Base-by-base conservation (phyloP, 23 tunicate genomes). In the Aplidium turbinatum region DNA sequence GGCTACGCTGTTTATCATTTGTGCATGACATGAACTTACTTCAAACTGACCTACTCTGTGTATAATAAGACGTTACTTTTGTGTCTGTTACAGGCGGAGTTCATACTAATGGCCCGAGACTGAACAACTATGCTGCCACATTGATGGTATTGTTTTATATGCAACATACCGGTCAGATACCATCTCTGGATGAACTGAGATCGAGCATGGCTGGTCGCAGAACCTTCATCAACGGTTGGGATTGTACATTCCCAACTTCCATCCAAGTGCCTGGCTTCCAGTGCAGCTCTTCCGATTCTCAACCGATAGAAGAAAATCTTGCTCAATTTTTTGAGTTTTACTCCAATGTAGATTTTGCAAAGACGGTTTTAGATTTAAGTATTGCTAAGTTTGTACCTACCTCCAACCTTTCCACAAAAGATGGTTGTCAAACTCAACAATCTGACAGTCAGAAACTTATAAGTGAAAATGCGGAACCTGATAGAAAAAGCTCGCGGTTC, bases 51-150 rank as follows among this genome's bases (percentile, higher is more conserved):
- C n/a, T n/a, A n/a, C n/a, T n/a, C n/a, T n/a, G n/a, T n/a, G n/a
- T n/a, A n/a, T n/a, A n/a, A n/a, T n/a, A n/a, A n/a, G n/a, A n/a
- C 16, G 50, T 42, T 42, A 16, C 11, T 9, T 9, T 42, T 42
- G 50, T 16, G 16, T 9, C 38, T 65, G 22, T 64, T 55, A 4
- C 68, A 86, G 93, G 93, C 47, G 83, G 78, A 4, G 25, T 47
- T 3, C 86, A 88, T 19, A 57, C 74, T 23, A 85, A 79, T 38
- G 83, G 96, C 20, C 72, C 89, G 34, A 53, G 71, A 21, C 65
- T 89, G 45, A 89, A 82, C 85, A 89, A 89, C 75, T 89, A 82
- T 78, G 96, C 96, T 47, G 89, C 73, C 36, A 77, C 89, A 24
- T 33, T 83, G 0, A 38, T 89, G 65, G 89, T 71, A 22, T 29